Conservation (phyloP, 2,888 invertebrate genomes). For the Cyrtodaria siliqua region DNA sequence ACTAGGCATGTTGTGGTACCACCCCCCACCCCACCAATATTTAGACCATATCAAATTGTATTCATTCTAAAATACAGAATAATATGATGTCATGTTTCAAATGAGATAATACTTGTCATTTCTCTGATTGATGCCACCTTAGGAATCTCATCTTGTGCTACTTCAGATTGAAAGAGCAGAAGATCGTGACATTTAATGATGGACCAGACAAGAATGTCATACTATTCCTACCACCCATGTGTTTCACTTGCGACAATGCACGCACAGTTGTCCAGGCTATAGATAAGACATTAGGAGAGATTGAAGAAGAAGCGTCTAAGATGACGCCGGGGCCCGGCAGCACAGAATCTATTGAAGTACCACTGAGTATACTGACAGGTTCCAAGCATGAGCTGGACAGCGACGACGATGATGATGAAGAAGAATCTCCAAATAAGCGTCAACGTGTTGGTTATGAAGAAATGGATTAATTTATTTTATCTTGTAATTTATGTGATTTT, state of each 20-base stretch:
- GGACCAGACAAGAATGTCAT: constrained; percentile 81
- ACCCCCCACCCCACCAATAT: too few species aligned
- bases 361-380: constrained; percentile 61
- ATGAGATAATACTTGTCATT: too few species aligned
- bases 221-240: constrained; percentile 78
- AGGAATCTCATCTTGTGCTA: too few species aligned
- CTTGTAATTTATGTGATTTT: too few species aligned
- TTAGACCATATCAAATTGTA: too few species aligned
- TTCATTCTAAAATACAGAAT: too few species aligned
- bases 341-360: constrained; percentile 42
- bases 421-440: constrained; percentile 66
- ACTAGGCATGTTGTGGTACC: too few species aligned
- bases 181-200: constrained; percentile 77
- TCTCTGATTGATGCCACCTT: too few species aligned
- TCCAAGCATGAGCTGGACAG: constrained; percentile 43
- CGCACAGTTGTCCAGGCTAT: constrained; percentile 74
- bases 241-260: constrained; percentile 82
- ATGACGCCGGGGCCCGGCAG: constrained; percentile 32
- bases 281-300: constrained; percentile 68
- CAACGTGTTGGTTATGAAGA: constrained; percentile 71
- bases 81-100: too few species aligned
- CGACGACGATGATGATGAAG: constrained; percentile 58
- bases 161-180: constrained; percentile 77
- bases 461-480: constrained; percentile 65
- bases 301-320: constrained; percentile 55